Base-by-base conservation (phyloP, 64 coral and sea anemone genomes). In the Montipora foliosa region DNA sequence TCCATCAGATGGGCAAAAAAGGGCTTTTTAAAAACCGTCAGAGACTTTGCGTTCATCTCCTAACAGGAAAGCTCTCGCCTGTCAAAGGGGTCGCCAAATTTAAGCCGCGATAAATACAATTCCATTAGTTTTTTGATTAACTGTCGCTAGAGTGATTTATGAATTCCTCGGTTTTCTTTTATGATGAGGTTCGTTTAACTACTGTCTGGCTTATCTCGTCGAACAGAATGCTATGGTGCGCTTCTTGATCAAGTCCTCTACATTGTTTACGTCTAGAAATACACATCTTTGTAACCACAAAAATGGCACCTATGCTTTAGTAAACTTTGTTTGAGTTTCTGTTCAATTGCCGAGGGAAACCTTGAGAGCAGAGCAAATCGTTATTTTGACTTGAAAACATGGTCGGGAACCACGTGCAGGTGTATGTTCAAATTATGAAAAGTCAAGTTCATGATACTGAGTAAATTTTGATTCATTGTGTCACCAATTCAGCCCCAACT, bases 121-220 rank as follows among this genome's bases (percentile, higher is more conserved):
- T 50, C 62, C 82, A 86, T 86, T 86, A 49, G 47, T 37, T 37
- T 37, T 37, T 37, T 37, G 37, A 37, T 37, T 37, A 71, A 69
- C 16, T 86, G 82, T 48, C 82, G 25, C 47, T n/a, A 47, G 46
- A 49, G 17, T 86, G 82, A 86, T 86, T 86, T 86, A 86, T 86
- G 62, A 86, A 71, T 82, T 49, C 66, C 53, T 86, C 82, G 82
- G 66, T 71, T 19, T 86, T 49, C 66, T 86, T 86, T 86, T 10
- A 71, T 50, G 15, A 19, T 50, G 37, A 86, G 49, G 47, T 86
- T 66, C 62, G 5, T 20, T 11, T 71, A 15, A 71, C 68, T 24
- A 71, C 45, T 86, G 9, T 46, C 66, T 71, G 62, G 44, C 44
- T 69, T 84, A 86, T 70, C 8, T 71, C 62, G 9, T 4, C 45